Conservation (phyloP, 2,797 vertebrate species). For the Xiphorhynchus erythropygius region DNA sequence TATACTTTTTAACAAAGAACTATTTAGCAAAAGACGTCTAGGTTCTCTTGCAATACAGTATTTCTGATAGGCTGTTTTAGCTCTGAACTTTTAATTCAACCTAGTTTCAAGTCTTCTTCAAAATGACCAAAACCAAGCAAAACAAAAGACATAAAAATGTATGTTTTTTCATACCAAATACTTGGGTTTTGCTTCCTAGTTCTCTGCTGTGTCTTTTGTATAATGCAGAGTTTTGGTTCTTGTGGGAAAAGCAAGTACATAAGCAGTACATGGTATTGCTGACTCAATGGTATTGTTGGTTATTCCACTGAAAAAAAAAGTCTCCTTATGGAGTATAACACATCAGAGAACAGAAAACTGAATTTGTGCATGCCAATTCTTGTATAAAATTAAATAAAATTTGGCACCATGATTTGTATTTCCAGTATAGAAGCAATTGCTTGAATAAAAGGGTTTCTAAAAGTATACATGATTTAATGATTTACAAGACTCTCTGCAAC, state of each 20-base stretch:
- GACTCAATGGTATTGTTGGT: background rate
- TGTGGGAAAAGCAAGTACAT: background rate
- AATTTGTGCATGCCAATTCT: background rate
- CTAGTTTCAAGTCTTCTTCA: background rate
- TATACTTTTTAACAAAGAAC: background rate
- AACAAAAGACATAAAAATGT: background rate
- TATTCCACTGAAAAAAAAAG: background rate
- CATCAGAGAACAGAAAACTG: background rate
- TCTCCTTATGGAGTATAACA: background rate
- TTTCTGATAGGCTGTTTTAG: background rate
- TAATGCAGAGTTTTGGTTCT: background rate
- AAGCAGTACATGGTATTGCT: background rate
- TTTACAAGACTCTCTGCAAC: background rate
- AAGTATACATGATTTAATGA: background rate
- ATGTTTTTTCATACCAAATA: background rate
- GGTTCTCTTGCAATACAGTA: background rate
- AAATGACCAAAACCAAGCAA: background rate
- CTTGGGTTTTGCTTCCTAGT: background rate
- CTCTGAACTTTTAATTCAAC: background rate
- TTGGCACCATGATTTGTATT: background rate
- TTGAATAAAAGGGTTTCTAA: background rate
- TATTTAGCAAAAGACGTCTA: background rate
- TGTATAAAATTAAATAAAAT: background rate
- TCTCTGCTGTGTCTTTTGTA: background rate
- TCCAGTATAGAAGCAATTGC: background rate